Evolutionary conservation across 1,140 invertebrate species (phyloP), one percentile per base, ranked within the genome.

Genomic region (Prorops nasuta): DNA sequence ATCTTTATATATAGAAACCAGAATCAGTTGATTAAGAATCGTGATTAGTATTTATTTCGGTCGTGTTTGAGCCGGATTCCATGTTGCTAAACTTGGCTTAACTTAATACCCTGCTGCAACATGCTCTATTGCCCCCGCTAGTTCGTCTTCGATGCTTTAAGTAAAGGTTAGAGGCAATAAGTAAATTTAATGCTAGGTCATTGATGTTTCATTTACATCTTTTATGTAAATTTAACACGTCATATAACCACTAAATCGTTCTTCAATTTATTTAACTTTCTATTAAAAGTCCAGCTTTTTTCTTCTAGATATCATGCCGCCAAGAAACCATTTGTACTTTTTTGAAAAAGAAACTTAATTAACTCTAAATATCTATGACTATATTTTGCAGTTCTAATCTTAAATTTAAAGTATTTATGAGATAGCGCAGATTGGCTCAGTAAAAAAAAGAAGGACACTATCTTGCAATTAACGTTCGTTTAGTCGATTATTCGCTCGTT

Each of bases 121-220:
- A 61, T 72, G 69, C 69, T 73, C 74, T 64, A 74, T 74, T 75
- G 74, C 68, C 72, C 71, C 64, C 70, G 51, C 73, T 75, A 67
- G 10, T 28, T 28, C 24, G 24, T 28, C 4, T 10, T 4, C 10
- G 24, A 28, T 28, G n/a, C n/a, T n/a, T n/a, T n/a, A n/a, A n/a
- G n/a, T 28, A 28, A 4, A 10, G 10, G 4, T 10, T 4, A 28
- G 24, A 28, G 10, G 24, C 24, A 6, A 28, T 28, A n/a, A 28
- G 24, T 10, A 28, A 4, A 6, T 6, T 28, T 28, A 4, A 10
- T 28, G 4, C 24, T 6, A 10, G 4, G 10, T 6, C 10, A 6
- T 28, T 28, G 24, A 28, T 28, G 10, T 28, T 10, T 28, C 24
- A 28, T 10, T 28, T 10, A 10, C 10, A 4, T 10, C 10, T 10